Conservation (phyloP, 2,797 vertebrate species). For the Sebastes alutus region DNA sequence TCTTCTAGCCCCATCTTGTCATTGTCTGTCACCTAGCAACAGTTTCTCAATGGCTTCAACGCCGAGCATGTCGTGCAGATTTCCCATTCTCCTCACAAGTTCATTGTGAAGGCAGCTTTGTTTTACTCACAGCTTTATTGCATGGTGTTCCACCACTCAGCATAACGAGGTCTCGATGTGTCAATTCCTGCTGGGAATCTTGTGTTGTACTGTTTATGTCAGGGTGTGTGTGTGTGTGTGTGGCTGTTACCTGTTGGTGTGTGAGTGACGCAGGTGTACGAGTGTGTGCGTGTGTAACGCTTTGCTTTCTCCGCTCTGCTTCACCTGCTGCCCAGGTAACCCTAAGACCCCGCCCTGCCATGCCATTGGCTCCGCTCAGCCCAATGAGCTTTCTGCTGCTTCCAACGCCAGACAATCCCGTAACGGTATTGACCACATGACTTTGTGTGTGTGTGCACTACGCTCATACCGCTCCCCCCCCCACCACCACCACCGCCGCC, state of each 20-base stretch:
- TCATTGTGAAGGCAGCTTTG: not conserved
- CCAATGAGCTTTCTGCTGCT: conserved; percentile 85
- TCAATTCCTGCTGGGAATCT: not conserved
- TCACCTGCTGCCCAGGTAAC: conserved; percentile 93
- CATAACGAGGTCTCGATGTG: not conserved
- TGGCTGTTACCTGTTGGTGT: not conserved
- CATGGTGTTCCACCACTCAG: not conserved
- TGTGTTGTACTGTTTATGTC: not conserved
- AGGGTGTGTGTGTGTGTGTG: not conserved
- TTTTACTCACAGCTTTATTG: not conserved
- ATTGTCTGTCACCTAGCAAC: not conserved
- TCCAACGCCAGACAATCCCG: conserved; percentile 81
- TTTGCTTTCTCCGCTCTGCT: conserved; percentile 91
- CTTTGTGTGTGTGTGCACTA: conserved; percentile 60
- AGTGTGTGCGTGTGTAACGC: conserved; percentile 67
- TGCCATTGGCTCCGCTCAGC: conserved; percentile 87
- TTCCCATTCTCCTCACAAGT: not conserved
- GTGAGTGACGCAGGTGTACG: not conserved
- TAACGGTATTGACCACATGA: conserved; percentile 88
- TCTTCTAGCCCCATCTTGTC: not conserved
- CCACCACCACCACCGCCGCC: not conserved
- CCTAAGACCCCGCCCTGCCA: conserved; percentile 90
- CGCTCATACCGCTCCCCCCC: not conserved
- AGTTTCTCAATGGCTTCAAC: not conserved
- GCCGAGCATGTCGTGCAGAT: not conserved